Conservation (phyloP, 2,888 invertebrate species). For the Acleris literana region DNA sequence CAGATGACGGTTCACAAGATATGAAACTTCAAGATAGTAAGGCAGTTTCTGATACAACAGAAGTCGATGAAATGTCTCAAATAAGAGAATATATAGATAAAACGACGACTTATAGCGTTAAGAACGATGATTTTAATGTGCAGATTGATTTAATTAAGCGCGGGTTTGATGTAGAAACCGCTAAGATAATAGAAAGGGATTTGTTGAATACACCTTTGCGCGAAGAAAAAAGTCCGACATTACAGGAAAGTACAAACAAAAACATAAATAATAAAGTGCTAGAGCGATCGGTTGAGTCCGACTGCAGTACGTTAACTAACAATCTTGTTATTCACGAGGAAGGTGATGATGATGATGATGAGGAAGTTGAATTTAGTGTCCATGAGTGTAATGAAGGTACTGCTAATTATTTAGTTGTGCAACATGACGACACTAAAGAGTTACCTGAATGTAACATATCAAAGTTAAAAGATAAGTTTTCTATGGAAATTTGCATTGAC, state of each 20-base stretch:
- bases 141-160: constrained; percentile 69
- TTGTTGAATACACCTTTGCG: constrained; percentile 62
- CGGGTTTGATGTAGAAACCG: constrained; percentile 75
- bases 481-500: constrained; percentile 73
- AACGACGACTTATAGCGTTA: constrained; percentile 18
- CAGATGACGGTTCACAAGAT: constrained; percentile 73
- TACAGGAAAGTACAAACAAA: constrained; percentile 36
- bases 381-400: constrained; percentile 65
- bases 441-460: constrained; percentile 43
- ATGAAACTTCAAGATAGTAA: constrained; percentile 48
- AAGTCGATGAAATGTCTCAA: constrained; percentile 69
- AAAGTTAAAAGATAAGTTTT: constrained; percentile 71
- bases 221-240: constrained; percentile 38
- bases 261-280: constrained; percentile 39
- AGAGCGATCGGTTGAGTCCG: constrained; percentile 31
- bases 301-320: constrained; percentile 42
- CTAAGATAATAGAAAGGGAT: constrained; percentile 75
- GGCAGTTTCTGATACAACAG: constrained; percentile 43
- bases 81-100: constrained; percentile 71
- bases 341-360: constrained; percentile 54
- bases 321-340: constrained; percentile 51
- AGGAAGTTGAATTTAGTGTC: constrained; percentile 64
- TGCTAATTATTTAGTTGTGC: constrained; percentile 57
- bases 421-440: constrained; percentile 55
- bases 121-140: constrained; percentile 49